Conservation (phyloP, 64 coral and sea anemone genomes). For the Dendrophyllia cribrosa region DNA sequence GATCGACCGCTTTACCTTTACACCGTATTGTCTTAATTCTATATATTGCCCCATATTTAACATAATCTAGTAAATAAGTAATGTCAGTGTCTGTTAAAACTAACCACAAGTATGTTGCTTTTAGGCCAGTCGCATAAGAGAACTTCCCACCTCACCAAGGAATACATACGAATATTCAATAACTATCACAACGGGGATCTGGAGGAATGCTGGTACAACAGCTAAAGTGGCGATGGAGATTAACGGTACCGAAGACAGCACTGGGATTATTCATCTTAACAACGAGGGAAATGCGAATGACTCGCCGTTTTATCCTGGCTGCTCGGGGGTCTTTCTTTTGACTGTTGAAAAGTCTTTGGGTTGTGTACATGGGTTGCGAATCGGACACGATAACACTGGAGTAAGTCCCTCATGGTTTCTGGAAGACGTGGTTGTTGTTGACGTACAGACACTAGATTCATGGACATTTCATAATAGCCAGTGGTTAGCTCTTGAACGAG, state of each 20-base stretch:
- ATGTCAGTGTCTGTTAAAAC: no score
- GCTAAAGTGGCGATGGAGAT: background rate
- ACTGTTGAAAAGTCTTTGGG: constrained; percentile 21
- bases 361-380: background rate
- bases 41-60: no score
- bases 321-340: constrained; percentile 17
- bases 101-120: background rate
- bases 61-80: background rate
- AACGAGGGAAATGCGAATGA: background rate
- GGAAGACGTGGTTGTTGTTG: background rate
- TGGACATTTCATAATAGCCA: background rate
- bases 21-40: no score
- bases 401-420: constrained; percentile 35
- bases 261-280: background rate
- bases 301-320: background rate
- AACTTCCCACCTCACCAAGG: background rate
- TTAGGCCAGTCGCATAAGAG: background rate
- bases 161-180: background rate
- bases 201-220: background rate
- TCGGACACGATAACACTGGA: constrained; percentile 53
- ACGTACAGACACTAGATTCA: background rate
- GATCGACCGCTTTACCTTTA: no score
- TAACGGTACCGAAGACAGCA: background rate
- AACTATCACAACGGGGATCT: constrained; percentile 18
- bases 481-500: constrained; percentile 42